phyloP scores from a whole-genome alignment of 2,797 vertebrate genomes.

The Peromyscus melanophrys region DNA sequence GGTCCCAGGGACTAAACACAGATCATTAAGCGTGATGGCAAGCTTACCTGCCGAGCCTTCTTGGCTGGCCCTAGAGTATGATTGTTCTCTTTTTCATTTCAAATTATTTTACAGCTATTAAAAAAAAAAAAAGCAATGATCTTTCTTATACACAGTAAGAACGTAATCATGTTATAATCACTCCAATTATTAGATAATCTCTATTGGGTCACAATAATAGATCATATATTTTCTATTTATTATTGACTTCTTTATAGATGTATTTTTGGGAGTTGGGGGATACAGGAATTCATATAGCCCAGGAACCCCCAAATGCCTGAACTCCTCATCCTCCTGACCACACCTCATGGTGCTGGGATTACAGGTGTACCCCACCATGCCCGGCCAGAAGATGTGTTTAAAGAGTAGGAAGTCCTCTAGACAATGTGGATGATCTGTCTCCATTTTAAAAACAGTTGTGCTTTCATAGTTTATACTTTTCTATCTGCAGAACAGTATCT shows the following conservation, averaged over 20 bases:
- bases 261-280: background rate
- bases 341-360: background rate
- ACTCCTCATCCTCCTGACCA: background rate
- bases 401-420: conserved; percentile 11
- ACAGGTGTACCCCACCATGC: background rate
- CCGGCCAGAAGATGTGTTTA: background rate
- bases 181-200: conserved; percentile 33
- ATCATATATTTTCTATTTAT: background rate
- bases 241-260: background rate
- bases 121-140: conserved; percentile 18
- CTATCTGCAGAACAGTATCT: background rate
- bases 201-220: background rate
- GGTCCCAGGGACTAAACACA: background rate
- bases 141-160: background rate
- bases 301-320: background rate
- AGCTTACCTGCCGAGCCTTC: background rate
- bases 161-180: background rate
- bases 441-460: background rate
- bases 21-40: background rate
- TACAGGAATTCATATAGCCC: background rate
- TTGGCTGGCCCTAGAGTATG: background rate
- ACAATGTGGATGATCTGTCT: background rate
- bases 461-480: conserved; percentile 9
- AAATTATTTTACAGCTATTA: background rate
- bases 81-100: background rate